phyloP scores from a whole-genome alignment of 2,797 vertebrate genomes.

The Vultur gryphus region DNA sequence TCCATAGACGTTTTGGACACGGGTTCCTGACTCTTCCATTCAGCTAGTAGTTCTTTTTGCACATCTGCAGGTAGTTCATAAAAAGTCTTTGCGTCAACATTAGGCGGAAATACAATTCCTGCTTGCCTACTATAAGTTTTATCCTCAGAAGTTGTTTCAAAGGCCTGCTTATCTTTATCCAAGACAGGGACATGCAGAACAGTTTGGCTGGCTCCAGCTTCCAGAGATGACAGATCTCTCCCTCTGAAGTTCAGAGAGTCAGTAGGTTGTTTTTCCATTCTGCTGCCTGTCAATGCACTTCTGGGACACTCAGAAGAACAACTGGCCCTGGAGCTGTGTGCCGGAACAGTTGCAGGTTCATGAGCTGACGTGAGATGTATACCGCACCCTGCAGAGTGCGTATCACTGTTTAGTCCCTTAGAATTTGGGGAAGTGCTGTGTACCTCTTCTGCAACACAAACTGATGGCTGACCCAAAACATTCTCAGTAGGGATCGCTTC shows the following conservation, averaged over 20 bases:
- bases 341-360: background rate
- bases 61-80: slow-evolving; percentile 76
- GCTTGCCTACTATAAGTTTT: background rate
- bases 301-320: background rate
- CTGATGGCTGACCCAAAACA: background rate
- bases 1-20: slow-evolving; percentile 53
- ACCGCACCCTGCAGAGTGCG: background rate
- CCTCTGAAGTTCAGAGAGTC: background rate
- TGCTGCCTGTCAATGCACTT: background rate
- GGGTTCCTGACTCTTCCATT: slow-evolving; percentile 79
- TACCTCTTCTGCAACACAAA: background rate
- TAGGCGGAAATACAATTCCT: slow-evolving; percentile 67
- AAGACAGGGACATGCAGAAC: background rate
- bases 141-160: background rate
- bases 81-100: slow-evolving; percentile 84
- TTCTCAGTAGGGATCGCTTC: background rate
- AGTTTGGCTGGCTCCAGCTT: background rate
- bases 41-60: slow-evolving; percentile 81
- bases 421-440: background rate
- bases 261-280: background rate
- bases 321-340: background rate
- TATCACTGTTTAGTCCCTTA: background rate
- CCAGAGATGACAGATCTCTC: background rate
- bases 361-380: background rate
- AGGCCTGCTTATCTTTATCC: background rate